phyloP scores from a whole-genome alignment of 2,888 invertebrate species.

The Drosophila suboccidentalis region DNA sequence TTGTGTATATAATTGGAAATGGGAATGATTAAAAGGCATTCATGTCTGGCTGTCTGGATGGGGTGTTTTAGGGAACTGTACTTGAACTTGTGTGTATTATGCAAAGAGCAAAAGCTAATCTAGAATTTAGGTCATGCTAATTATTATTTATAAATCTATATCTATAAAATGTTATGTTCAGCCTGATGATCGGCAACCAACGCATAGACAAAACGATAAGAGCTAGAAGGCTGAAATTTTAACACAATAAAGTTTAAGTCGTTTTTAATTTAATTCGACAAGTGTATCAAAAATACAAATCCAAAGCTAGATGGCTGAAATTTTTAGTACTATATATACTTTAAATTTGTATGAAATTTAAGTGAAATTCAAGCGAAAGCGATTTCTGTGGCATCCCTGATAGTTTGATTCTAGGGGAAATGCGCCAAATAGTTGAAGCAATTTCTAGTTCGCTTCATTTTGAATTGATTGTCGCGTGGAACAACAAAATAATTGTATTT shows the following conservation, averaged over 20 bases:
- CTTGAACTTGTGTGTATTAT: slow-evolving; percentile 35
- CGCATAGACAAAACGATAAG: background rate
- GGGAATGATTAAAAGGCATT: slow-evolving; percentile 18
- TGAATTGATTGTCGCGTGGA: slow-evolving; percentile 12
- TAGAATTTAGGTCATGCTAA: background rate
- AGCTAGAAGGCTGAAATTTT: background rate
- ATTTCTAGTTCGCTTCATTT: slow-evolving; percentile 24
- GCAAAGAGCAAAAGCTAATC: slow-evolving; percentile 6
- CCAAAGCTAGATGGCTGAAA: background rate
- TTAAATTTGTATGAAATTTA: no score
- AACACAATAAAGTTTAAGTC: background rate
- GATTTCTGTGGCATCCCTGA: no score
- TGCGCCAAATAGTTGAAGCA: slow-evolving; percentile 3
- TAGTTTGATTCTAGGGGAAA: background rate
- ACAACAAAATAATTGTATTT: slow-evolving; percentile 45
- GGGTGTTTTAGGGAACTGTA: background rate
- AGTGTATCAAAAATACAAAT: background rate
- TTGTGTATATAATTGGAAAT: background rate
- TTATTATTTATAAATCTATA: slow-evolving; percentile 2
- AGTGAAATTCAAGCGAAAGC: no score
- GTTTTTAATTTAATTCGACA: background rate
- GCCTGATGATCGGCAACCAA: background rate
- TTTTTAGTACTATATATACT: no score
- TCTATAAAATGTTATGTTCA: no score
- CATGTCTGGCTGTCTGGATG: background rate